Evolutionary conservation across 2,797 vertebrate species (phyloP).

Genomic region (Loris lydekkerianus): DNA sequence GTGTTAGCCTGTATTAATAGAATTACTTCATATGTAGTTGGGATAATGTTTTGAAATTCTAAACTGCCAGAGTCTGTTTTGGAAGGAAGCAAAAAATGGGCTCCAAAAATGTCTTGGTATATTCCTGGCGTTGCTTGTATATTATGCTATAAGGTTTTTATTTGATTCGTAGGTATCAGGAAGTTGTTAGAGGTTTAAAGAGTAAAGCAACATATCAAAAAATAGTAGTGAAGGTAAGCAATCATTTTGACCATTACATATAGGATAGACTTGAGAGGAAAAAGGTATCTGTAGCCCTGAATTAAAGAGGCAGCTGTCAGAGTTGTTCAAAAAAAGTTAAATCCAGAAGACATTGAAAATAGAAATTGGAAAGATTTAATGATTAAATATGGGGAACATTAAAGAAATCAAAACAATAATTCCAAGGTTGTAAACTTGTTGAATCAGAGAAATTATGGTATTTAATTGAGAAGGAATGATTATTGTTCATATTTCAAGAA

Average conservation of each 20-base stretch:
- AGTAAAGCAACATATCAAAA: background rate
- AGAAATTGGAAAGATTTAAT: background rate
- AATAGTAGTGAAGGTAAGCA: background rate
- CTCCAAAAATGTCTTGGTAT: background rate
- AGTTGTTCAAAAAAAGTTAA: conserved; percentile 36
- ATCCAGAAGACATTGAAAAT: background rate
- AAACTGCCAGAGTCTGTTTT: conserved; percentile 16
- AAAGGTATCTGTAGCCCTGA: background rate
- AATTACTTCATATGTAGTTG: background rate
- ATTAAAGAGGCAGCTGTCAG: conserved; percentile 7
- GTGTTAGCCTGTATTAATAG: background rate
- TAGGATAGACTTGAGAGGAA: background rate
- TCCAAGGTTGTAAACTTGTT: background rate
- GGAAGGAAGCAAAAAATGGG: background rate
- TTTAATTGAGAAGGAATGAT: background rate
- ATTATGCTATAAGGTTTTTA: background rate
- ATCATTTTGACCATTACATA: background rate
- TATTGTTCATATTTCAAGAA: background rate
- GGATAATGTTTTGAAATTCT: conserved; percentile 24
- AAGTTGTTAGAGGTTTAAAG: background rate
- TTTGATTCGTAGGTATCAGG: background rate
- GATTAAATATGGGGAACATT: background rate
- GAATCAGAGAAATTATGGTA: background rate
- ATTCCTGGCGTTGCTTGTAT: background rate
- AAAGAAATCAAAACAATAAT: conserved; percentile 6